These are phyloP conservation scores for Chiridota heheva DNA, from an alignment of 35 echinoderm and acorn worm genomes.

Conservation along the genomic window DNA sequence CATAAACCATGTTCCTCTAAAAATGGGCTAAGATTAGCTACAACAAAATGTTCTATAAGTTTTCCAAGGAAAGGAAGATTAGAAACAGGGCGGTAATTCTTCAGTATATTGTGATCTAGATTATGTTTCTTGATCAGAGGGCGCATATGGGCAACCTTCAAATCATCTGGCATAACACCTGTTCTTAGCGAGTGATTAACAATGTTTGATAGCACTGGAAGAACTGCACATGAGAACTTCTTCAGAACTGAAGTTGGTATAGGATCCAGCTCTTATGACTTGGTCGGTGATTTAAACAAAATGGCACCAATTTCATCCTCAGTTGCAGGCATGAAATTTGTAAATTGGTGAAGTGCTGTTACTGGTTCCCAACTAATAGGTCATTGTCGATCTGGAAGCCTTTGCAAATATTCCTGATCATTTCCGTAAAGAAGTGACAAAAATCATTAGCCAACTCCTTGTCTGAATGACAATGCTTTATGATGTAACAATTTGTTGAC, in stretches of 20 bases:
- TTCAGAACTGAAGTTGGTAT: constrained; percentile 40
- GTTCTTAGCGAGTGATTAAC: constrained; percentile 48
- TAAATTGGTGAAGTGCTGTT: neutral
- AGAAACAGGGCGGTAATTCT: constrained; percentile 38
- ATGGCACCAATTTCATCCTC: constrained; percentile 29
- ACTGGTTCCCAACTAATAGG: neutral
- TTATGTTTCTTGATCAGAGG: constrained; percentile 56
- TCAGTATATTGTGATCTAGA: constrained; percentile 20
- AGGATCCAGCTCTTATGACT: constrained; percentile 52
- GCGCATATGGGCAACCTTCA: constrained; percentile 38
- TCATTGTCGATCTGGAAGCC: neutral
- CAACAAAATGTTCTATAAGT: neutral
- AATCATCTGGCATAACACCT: constrained; percentile 34
- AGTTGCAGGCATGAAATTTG: neutral
- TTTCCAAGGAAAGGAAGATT: constrained; percentile 17
- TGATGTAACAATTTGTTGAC: constrained; percentile 26
- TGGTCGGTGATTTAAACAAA: constrained; percentile 24
- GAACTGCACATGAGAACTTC: constrained; percentile 2
- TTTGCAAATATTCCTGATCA: constrained; percentile 10
- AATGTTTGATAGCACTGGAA: constrained; percentile 40
- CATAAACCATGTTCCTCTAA: neutral
- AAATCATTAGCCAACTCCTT: neutral
- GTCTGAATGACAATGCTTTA: neutral
- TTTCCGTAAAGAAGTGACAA: neutral
- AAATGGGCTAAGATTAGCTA: neutral